phyloP scores from a whole-genome alignment of 2,797 vertebrate species.

The Enteromius paludinosus region DNA sequence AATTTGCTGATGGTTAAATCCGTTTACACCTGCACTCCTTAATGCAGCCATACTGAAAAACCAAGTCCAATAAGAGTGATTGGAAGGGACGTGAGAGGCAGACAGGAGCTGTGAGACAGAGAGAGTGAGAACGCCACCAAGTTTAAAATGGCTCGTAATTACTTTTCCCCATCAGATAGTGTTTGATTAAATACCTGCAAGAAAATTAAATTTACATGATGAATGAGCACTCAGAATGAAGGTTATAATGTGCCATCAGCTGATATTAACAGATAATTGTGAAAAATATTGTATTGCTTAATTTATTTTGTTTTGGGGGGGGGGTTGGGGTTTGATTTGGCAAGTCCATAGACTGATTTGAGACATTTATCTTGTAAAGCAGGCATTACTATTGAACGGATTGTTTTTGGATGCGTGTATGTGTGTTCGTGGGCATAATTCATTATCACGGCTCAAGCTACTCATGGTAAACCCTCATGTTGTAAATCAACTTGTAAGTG shows the following conservation, averaged over 20 bases:
- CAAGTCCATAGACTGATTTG: conserved; percentile 68
- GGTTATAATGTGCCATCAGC: conserved; percentile 84
- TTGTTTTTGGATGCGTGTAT: conserved; percentile 48
- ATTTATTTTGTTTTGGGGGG: conserved; percentile 83
- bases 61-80: conserved; percentile 64
- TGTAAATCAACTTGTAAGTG: conserved; percentile 75
- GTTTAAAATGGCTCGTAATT: conserved; percentile 87
- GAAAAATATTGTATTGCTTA: conserved; percentile 81
- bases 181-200: conserved; percentile 93
- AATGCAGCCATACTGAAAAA: conserved; percentile 65
- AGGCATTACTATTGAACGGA: conserved; percentile 74
- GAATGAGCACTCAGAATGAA: conserved; percentile 85
- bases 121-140: conserved; percentile 69
- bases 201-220: conserved; percentile 94
- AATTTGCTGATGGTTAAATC: conserved; percentile 49
- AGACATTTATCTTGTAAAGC: conserved; percentile 79
- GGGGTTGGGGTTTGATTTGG: conserved; percentile 70
- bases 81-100: conserved; percentile 60
- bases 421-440: conserved; percentile 61
- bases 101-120: conserved; percentile 62
- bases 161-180: conserved; percentile 90
- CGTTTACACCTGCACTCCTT: conserved; percentile 57
- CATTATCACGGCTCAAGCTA: conserved; percentile 69
- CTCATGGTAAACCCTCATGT: conserved; percentile 59
- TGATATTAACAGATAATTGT: conserved; percentile 86